Evolutionary conservation across 2,888 invertebrate genomes (phyloP).

Genomic region (Watsonalla cultraria): DNA sequence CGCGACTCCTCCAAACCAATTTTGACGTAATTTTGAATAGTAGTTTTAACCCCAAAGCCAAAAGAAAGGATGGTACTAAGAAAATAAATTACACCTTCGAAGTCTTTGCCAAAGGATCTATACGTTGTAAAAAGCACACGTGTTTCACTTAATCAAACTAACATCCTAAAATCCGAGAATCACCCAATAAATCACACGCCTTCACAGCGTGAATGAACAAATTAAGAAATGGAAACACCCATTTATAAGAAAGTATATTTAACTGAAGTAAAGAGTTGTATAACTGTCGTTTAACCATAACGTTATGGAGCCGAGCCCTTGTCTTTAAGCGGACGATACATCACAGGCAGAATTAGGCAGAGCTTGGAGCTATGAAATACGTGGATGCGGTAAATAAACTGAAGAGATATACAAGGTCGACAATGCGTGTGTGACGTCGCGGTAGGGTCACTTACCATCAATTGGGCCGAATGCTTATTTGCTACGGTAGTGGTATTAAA

Average conservation of each 20-base stretch:
- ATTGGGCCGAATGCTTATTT: too few relatives aligned
- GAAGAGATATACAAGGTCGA: not conserved
- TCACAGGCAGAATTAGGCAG: slow-evolving; percentile 41
- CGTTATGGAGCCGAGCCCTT: slow-evolving; percentile 34
- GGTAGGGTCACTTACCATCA: too few relatives aligned
- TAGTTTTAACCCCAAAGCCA: too few relatives aligned
- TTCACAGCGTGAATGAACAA: not conserved
- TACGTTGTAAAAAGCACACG: too few relatives aligned
- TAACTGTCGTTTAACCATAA: slow-evolving; percentile 37
- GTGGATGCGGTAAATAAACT: slow-evolving; percentile 15
- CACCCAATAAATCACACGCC: not conserved
- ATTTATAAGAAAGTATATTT: not conserved
- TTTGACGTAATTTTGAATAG: too few relatives aligned
- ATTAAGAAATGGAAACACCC: not conserved
- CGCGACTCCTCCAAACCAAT: too few relatives aligned
- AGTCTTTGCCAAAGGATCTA: too few relatives aligned
- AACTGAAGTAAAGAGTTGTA: slow-evolving; percentile 33
- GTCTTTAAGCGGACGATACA: slow-evolving; percentile 49
- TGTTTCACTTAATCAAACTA: not conserved
- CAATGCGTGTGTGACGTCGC: too few relatives aligned
- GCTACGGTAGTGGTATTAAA: too few relatives aligned
- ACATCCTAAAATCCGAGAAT: not conserved
- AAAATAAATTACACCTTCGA: too few relatives aligned
- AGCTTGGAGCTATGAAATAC: not conserved
- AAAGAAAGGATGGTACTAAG: too few relatives aligned